Evolutionary conservation across 1,140 invertebrate genomes (phyloP).

Genomic region (Phenacoccus solenopsis): DNA sequence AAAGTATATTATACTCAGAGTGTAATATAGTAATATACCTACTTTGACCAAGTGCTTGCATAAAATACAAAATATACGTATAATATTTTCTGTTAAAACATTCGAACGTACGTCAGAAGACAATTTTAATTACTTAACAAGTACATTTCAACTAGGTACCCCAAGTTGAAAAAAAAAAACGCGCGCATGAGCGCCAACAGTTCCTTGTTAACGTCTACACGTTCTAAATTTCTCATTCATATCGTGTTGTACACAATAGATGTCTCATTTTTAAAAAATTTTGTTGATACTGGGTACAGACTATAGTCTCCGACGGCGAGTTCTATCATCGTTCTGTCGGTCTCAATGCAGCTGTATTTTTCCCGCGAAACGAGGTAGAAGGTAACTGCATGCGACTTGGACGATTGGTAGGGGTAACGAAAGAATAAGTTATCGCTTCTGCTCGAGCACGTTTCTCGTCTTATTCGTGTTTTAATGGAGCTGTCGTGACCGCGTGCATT

Average conservation of each 20-base stretch:
- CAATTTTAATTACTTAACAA: neutral
- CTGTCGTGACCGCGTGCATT: neutral
- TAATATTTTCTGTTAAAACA: neutral
- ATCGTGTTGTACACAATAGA: neutral
- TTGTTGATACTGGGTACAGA: neutral
- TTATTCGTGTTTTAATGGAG: neutral
- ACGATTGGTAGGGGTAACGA: neutral
- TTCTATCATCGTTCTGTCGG: neutral
- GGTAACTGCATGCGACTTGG: neutral
- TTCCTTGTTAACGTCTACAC: neutral
- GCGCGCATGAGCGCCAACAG: neutral
- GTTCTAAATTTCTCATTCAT: neutral
- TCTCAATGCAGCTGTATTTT: neutral
- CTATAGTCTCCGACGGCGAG: neutral
- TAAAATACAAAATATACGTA: neutral
- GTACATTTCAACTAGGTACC: no score
- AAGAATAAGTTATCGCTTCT: neutral
- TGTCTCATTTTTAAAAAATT: neutral
- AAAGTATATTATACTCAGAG: no score
- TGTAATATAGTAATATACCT: no score
- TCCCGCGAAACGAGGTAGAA: neutral
- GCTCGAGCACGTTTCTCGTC: neutral
- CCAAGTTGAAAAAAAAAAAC: neutral
- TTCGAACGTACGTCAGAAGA: neutral
- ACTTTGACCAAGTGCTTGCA: no score